phyloP scores from a whole-genome alignment of 2,888 invertebrate species.

The Heliconius aoede region DNA sequence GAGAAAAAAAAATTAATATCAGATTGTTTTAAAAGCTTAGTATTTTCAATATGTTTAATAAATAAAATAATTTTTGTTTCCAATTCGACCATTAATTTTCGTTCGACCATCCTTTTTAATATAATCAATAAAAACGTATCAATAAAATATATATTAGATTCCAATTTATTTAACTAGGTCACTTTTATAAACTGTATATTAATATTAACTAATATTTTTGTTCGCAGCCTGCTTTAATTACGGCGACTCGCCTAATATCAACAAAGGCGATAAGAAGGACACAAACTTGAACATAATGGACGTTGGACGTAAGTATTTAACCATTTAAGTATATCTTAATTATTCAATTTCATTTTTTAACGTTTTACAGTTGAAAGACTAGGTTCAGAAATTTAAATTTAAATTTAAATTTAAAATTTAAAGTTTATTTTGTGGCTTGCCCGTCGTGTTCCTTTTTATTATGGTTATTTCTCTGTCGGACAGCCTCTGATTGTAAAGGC shows the following conservation, averaged over 20 bases:
- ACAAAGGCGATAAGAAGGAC: constrained; percentile 57
- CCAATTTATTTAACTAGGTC: too few species aligned
- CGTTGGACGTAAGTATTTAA: constrained; percentile 53
- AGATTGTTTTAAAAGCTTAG: too few species aligned
- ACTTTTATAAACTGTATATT: neutral
- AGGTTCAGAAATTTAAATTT: neutral
- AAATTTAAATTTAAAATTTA: too few species aligned
- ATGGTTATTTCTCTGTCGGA: too few species aligned
- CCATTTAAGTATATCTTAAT: neutral
- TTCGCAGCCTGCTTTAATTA: constrained; percentile 80
- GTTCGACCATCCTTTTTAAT: too few species aligned
- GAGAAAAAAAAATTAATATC: too few species aligned
- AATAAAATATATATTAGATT: too few species aligned
- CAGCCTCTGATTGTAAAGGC: too few species aligned
- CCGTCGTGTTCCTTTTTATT: too few species aligned
- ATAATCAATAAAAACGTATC: too few species aligned
- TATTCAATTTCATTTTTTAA: neutral
- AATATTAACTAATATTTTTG: constrained; percentile 49
- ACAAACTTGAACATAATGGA: constrained; percentile 60
- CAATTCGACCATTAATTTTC: too few species aligned
- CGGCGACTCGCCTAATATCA: constrained; percentile 60
- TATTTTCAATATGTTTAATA: neutral
- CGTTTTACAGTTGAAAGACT: neutral
- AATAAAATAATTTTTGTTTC: neutral
- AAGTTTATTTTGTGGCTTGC: too few species aligned